These are phyloP conservation scores for Macrophya annulata DNA, from an alignment of 2,888 invertebrate genomes.

Conservation along the genomic window DNA sequence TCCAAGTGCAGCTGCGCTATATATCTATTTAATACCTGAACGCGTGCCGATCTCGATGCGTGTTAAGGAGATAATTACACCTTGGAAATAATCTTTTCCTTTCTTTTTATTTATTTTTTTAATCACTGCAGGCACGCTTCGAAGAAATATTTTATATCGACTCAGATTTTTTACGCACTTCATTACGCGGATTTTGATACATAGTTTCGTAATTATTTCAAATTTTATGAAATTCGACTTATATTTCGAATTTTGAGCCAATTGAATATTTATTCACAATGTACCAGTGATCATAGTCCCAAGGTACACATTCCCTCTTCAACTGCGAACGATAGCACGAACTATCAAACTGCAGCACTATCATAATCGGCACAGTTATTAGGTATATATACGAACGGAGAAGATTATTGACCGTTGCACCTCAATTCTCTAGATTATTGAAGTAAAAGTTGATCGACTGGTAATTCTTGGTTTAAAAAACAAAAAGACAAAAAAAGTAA, in stretches of 20 bases:
- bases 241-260: not conserved
- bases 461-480: not conserved
- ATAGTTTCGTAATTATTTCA: too few relatives aligned
- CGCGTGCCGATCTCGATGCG: slow-evolving; percentile 1
- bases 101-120: not conserved
- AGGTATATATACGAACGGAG: not conserved
- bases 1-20: not conserved
- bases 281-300: not conserved
- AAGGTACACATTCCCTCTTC: not conserved
- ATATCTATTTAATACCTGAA: not conserved
- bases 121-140: not conserved
- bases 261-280: not conserved
- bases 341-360: not conserved
- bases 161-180: not conserved
- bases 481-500: not conserved
- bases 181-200: too few relatives aligned
- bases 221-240: too few relatives aligned
- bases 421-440: not conserved
- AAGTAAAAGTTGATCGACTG: not conserved
- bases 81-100: too few relatives aligned
- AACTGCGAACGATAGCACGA: not conserved
- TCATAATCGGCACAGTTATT: not conserved
- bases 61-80: not conserved
- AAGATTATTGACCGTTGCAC: not conserved
- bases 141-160: not conserved